Evolutionary conservation across 64 coral and sea anemone species (phyloP).

Genomic region (Astreopora myriophthalma): DNA sequence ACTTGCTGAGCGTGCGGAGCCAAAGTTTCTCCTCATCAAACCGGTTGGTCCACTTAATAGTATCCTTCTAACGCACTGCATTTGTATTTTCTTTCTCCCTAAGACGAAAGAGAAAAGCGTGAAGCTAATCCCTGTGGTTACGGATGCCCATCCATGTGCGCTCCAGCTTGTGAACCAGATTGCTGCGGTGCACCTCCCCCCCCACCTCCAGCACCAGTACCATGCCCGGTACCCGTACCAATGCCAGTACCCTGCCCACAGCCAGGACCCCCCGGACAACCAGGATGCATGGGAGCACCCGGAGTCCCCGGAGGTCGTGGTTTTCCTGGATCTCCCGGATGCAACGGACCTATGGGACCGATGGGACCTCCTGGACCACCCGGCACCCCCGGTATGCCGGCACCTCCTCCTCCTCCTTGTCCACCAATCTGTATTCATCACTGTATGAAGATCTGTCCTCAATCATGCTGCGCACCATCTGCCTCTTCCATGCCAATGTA

Average conservation of each 20-base stretch:
- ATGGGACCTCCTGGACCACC: slow-evolving; percentile 83
- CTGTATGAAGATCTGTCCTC: slow-evolving; percentile 95
- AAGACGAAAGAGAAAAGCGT: slow-evolving; percentile 54
- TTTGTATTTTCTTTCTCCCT: neutral
- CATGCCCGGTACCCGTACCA: slow-evolving; percentile 41
- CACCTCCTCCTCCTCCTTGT: slow-evolving; percentile 90
- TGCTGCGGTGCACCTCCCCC: slow-evolving; percentile 54
- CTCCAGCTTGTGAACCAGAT: slow-evolving; percentile 43
- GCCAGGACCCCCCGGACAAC: slow-evolving; percentile 82
- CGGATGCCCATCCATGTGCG: slow-evolving; percentile 54
- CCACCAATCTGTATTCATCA: slow-evolving; percentile 97
- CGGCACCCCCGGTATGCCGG: slow-evolving; percentile 82
- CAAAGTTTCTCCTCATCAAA: too few relatives aligned
- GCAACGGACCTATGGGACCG: slow-evolving; percentile 88
- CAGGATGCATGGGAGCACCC: slow-evolving; percentile 87
- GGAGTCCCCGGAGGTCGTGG: slow-evolving; percentile 87
- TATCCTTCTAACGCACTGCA: neutral
- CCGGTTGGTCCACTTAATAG: too few relatives aligned
- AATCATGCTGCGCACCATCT: slow-evolving; percentile 70
- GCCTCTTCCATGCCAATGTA: slow-evolving; percentile 68
- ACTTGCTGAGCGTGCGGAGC: too few relatives aligned
- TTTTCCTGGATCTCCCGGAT: slow-evolving; percentile 60
- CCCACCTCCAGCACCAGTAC: slow-evolving; percentile 38
- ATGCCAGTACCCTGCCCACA: slow-evolving; percentile 59
- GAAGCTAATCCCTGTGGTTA: slow-evolving; percentile 62